A percentile compares a stretch with the other conserved stretches of the same genome.
Evolutionary conservation across 1,140 invertebrate species (phyloP).

Genomic region (Apis florea): DNA sequence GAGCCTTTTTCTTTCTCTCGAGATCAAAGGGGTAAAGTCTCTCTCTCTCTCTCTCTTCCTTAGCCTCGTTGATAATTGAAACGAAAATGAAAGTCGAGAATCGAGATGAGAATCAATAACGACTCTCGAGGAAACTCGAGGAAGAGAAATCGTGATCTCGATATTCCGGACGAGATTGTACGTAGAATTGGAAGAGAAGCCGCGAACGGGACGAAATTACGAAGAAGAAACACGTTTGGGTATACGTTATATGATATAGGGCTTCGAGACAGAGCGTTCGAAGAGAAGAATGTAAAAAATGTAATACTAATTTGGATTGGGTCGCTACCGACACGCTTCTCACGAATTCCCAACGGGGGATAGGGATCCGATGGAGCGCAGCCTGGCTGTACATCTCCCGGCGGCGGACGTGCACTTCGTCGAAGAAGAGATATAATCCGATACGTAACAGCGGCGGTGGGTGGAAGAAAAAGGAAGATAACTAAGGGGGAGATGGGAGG

Average conservation of each 20-base stretch:
- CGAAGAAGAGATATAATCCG: slow-evolving; percentile 62
- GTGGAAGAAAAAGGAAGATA: slow-evolving; percentile 40
- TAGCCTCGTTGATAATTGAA: neutral
- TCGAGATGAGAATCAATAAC: neutral
- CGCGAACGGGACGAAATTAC: no score
- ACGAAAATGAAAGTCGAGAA: neutral
- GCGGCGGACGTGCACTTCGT: slow-evolving; percentile 52
- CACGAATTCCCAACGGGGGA: slow-evolving; percentile 34
- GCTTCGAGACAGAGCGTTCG: slow-evolving; percentile 1
- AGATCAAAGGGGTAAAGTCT: neutral
- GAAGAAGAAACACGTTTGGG: neutral
- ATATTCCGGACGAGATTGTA: neutral
- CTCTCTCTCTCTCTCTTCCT: neutral
- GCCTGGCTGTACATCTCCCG: slow-evolving; percentile 38
- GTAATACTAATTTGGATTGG: slow-evolving; percentile 38
- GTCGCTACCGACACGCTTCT: neutral
- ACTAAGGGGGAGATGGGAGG: slow-evolving; percentile 9
- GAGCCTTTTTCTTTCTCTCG: neutral
- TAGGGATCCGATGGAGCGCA: slow-evolving; percentile 17
- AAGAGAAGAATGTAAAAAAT: slow-evolving; percentile 32
- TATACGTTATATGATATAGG: no score
- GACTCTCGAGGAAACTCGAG: neutral
- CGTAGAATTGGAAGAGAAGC: no score
- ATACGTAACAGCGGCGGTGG: slow-evolving; percentile 52
- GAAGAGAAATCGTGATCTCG: slow-evolving; percentile 6